Evolutionary conservation across 2,888 invertebrate species (phyloP), one percentile per base, ranked within the genome.

Genomic region (Aethes cnicana): DNA sequence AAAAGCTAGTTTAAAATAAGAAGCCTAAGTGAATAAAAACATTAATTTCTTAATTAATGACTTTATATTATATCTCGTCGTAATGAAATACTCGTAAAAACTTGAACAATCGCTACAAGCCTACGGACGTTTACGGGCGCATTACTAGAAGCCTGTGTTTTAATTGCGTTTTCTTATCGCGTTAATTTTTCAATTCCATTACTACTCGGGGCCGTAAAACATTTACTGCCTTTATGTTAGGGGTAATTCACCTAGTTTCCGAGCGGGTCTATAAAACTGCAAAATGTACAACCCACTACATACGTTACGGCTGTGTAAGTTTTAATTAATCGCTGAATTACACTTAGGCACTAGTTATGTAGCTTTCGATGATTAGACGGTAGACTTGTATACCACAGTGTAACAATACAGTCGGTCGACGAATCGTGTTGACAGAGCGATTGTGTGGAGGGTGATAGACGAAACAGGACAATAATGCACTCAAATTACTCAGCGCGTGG

Each of bases 271-370:
- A 65, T 76, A 76, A 76, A 78, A 72, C 62, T 59, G 63, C 68
- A 75, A 81, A 82, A 77, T 79, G 78, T 72, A 69, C 58, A 32
- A 57, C 79, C 72, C 84, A 87, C 85, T 84, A 84, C 82, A 68
- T 63, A 63, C 69, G 87, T 81, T 77, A 85, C 79, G 87, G 79
- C 73, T 84, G 80, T 85, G 80, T 82, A 79, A 81, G 69, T 86
- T 88, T 87, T 86, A 86, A 88, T 88, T 87, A 87, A 85, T 86
- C 86, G 85, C 68, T 81, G 77, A 84, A 87, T 87, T 87, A 87
- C 85, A 80, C 78, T 72, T n/a, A n/a, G n/a, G n/a, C 70, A 72
- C 62, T 70, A 64, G 77, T 77, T 75, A 73, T 75, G 73, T 73
- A 64, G 67, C 70, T 80, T 80, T 80, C 71, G 72, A 68, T 68